Evolutionary conservation across 2,888 invertebrate species (phyloP), one percentile per base, ranked within the genome.

Genomic region (Noctua janthe): DNA sequence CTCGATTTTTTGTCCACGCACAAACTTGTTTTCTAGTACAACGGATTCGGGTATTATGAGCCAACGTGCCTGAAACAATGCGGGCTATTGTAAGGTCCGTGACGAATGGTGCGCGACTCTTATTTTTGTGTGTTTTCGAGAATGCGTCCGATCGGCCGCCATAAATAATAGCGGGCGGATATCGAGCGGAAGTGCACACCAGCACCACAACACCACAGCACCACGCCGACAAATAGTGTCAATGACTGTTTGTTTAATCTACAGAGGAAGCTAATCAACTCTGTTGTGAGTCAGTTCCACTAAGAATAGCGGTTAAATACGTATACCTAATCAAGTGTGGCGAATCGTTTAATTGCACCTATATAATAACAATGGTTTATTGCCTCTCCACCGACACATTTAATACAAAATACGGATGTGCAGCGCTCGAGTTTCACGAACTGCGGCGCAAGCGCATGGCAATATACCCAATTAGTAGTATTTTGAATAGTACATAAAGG

Each of bases 101-200:
- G 95, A 96, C 96, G 95, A 95, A 96, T 96, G 94, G 93, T 89
- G 89, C 90, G 88, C 92, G 92, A 90, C 93, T 94, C 92, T 94
- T 92, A 95, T 95, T 96, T 96, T 96, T 96, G 96, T 96, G 94
- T 95, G 94, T 95, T 96, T 96, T 95, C 91, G 95, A 94, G 94
- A 95, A 94, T 94, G 94, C 94, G 93, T 93, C 94, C 94, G 93
- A 94, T 94, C 90, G 92, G 89, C 77, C 91, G 91, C 93, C 93
- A 93, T 94, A 94, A 95, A 96, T 96, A 96, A 96, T 95, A 94
- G 94, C 91, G 91, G 88, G 89, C 94, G 94, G 95, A 95, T 95
- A 95, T 95, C 94, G 94, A 90, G 90, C 95, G 96, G 96, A 97
- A 96, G 92, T 92, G 93, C 94, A 95, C 95, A 93, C 93, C 69